Percentiles rank a stretch among this genome's conserved stretches.
These are phyloP conservation scores for Premnoplex brunnescens DNA, from an alignment of 2,797 vertebrate species.

Conservation along the genomic window DNA sequence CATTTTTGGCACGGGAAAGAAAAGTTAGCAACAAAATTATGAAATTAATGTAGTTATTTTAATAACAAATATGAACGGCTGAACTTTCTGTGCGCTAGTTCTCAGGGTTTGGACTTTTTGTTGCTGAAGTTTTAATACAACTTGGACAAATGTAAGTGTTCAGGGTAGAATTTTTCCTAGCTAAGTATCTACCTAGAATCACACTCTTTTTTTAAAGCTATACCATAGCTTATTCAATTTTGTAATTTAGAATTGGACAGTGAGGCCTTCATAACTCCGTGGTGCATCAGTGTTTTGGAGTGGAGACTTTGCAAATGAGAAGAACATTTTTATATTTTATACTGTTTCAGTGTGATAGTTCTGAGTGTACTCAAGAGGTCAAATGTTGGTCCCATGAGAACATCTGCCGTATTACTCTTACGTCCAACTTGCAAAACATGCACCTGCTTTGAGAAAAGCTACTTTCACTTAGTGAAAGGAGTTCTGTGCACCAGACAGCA, in stretches of 20 bases:
- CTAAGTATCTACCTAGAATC: neutral
- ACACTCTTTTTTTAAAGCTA: neutral
- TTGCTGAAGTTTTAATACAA: neutral
- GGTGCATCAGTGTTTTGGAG: neutral
- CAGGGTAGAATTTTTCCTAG: neutral
- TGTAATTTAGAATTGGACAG: neutral
- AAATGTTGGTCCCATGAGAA: neutral
- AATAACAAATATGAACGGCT: neutral
- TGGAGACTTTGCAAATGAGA: neutral
- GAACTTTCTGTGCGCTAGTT: neutral
- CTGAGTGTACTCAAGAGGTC: neutral
- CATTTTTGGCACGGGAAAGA: neutral
- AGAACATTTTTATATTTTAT: neutral
- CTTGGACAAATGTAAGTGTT: neutral
- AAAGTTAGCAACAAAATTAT: neutral
- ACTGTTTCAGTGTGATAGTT: neutral
- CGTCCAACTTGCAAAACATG: fast-evolving
- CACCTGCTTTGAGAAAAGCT: neutral
- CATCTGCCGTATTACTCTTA: neutral
- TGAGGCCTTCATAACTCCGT: neutral
- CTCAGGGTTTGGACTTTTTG: neutral
- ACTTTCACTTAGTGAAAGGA: neutral
- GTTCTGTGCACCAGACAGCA: neutral
- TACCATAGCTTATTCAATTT: neutral
- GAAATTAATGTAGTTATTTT: neutral